Base-by-base conservation (phyloP, 1,140 invertebrate species). In the Philopotamus ludificatus region DNA sequence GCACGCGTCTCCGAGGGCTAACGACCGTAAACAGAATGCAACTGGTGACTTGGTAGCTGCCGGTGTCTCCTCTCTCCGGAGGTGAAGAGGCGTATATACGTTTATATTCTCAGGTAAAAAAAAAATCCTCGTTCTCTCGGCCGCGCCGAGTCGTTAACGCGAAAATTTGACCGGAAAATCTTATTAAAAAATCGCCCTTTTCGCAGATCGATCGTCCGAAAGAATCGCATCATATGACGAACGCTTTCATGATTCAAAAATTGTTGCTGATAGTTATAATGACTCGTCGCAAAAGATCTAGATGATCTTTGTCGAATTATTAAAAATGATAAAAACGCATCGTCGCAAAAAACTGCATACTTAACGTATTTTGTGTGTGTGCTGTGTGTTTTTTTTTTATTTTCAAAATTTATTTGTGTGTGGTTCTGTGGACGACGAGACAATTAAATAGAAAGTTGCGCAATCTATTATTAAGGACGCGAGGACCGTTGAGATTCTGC, bases 391-490 rank as follows among this genome's bases (percentile, higher is more conserved):
- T 58, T 47, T 51, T 23, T 62, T 64, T 54, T 64, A 21, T 50
- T 16, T 39, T 39, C 28, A 25, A 25, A 20, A 10, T 50, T 16
- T 50, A 12, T 50, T 18, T 1, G 15, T 60, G 58, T 60, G 58
- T 47, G 39, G 22, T 23, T 22, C 20, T 62, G 44, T 63, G 16
- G 39, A 26, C 26, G 55, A 25, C 58, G 61, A 61, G 47, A 69
- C 59, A 69, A 69, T 69, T 61, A 28, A 57, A 47, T 62, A 69
- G 67, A 68, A 68, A 69, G 67, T 69, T 64, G 65, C 63, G 60
- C 63, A 69, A 66, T 21, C 39, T 47, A 34, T 34, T 34, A 34
- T 34, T 34, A n/a, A n/a, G n/a, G n/a, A n/a, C 28, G 28, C 39
- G 65, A 26, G 15, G 57, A 67, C 53, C 61, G 53, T 63, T 53